Evolutionary conservation across 2,113 vertebrate genomes (phyloP), one percentile per base, ranked within the genome.

Genomic region (Bubo scandiacus): DNA sequence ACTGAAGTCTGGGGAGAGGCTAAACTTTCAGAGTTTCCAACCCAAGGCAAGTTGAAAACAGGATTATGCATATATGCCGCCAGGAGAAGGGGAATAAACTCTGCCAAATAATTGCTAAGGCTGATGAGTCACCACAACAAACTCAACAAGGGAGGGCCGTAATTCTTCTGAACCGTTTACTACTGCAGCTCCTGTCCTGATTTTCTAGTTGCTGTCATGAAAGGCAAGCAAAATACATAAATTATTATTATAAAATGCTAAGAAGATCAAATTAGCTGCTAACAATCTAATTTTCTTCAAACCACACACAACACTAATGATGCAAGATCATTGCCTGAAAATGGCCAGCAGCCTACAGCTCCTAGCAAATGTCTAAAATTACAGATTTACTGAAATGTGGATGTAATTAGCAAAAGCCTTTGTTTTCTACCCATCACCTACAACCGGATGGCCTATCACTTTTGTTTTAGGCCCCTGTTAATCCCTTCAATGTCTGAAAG

Each of bases 11-110:
- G 55, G 96, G 89, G 88, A 96, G 94, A 93, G 96, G 97, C 94
- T 95, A 87, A 94, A 96, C 94, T 94, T 96, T 74, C 92, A 92
- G 82, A 95, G 91, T 96, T 95, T 96, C 95, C 94, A 87, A 65
- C 20, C 42, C 91, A 88, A 81, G 81, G 85, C 70, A 93, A 84
- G 87, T 67, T 95, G 90, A 90, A 97, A 96, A 96, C 94, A 96
- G 82, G 92, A 93, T 62, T 38, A 73, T 5, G 71, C 81, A 72
- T 13, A 36, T 16, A 40, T n/a, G 93, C 66, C 11, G 81, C 58
- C 73, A 88, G 84, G 59, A 91, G 86, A 95, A 96, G 58, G 52
- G 74, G 92, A 81, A 90, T 55, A 91, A 94, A 29, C 71, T 63
- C 78, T 96, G 89, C 94, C 92, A 96, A 92, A 26, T 79, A 92